Conservation (phyloP, 2,113 vertebrate species). For the Ciconia stormi region DNA sequence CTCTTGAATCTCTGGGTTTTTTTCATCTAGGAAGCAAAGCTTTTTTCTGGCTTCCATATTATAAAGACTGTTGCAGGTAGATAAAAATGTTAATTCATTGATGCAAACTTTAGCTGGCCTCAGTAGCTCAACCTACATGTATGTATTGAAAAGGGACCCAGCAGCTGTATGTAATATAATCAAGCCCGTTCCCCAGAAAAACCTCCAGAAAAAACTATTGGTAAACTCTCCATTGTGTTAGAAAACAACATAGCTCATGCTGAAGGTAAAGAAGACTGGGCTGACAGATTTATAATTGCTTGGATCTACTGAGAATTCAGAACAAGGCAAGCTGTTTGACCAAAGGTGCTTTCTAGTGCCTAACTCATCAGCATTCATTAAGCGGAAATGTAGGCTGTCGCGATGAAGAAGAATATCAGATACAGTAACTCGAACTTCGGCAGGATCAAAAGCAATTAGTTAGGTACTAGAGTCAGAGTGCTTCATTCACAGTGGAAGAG, state of each 20-base stretch:
- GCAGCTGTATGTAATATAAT: neutral
- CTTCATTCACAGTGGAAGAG: neutral
- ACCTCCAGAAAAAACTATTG: neutral
- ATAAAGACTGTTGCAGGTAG: neutral
- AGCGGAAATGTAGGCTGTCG: neutral
- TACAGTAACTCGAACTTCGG: neutral
- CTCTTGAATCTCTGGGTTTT: neutral
- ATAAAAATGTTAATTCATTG: neutral
- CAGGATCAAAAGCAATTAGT: constrained; percentile 21
- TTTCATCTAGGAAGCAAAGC: neutral
- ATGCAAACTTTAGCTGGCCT: neutral
- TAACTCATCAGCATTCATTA: constrained; percentile 11
- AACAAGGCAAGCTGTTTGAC: neutral
- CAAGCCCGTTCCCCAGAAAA: neutral
- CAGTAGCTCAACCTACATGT: neutral
- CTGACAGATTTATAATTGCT: constrained; percentile 6
- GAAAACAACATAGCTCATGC: neutral
- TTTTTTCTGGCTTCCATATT: neutral
- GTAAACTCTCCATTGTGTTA: neutral
- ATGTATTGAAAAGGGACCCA: neutral
- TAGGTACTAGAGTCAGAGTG: neutral
- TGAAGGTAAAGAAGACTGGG: neutral
- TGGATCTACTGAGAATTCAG: constrained; percentile 1
- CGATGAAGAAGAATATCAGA: neutral
- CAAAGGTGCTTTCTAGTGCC: neutral